Conservation (phyloP, 2,888 invertebrate species). For the Drosophila mayaguana region DNA sequence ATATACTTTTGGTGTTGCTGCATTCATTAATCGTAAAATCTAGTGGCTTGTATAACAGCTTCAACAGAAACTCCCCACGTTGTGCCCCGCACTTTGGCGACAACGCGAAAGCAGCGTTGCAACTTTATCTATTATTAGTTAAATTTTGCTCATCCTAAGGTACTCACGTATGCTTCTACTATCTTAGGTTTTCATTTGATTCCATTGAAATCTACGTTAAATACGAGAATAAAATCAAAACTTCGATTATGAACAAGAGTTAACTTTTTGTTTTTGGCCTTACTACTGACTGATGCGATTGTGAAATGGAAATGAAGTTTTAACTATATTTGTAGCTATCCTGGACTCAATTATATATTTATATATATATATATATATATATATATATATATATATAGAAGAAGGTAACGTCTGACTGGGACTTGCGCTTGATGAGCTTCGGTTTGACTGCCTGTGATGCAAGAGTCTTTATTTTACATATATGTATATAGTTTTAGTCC, state of each 20-base stretch:
- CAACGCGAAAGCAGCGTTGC: conserved; percentile 54
- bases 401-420: conserved; percentile 53
- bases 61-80: conserved; percentile 49
- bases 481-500: conserved; percentile 3
- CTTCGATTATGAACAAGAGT: conserved; percentile 28
- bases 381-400: conserved; percentile 19
- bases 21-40: conserved; percentile 39
- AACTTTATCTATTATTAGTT: conserved; percentile 30
- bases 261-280: conserved; percentile 28
- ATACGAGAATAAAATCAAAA: conserved; percentile 22
- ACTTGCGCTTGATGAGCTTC: conserved; percentile 43
- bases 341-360: conserved; percentile 44
- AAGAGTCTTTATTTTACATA: neutral
- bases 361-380: conserved; percentile 1
- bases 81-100: conserved; percentile 6
- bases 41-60: conserved; percentile 55
- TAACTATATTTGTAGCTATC: conserved; percentile 28
- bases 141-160: conserved; percentile 63
- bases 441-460: conserved; percentile 16
- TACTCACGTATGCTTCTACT: conserved; percentile 73
- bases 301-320: conserved; percentile 20
- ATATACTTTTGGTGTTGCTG: conserved; percentile 21
- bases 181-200: conserved; percentile 40
- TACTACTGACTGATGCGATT: conserved; percentile 26
- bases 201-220: conserved; percentile 30